Base-by-base conservation (phyloP, 2,888 invertebrate genomes). In the Dynastes hyllus region DNA sequence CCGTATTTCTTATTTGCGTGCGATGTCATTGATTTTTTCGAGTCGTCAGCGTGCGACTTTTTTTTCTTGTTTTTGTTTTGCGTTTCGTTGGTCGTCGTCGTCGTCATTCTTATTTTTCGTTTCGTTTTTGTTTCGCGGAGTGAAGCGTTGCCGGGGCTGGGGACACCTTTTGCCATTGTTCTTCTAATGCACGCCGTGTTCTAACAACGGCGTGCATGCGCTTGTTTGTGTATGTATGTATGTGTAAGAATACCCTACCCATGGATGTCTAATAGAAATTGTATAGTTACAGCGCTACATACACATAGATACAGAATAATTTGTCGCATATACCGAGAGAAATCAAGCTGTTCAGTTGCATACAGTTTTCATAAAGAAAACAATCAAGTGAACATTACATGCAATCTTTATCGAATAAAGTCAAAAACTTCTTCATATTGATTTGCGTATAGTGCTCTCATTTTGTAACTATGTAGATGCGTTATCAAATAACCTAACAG, bases 1-100 rank as follows among this genome's bases (percentile, higher is more conserved):
- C 83, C 81, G 83, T 81, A 82, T 82, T 83, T 83, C 83, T 83
- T 84, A 82, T 81, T 83, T 83, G 80, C 82, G 81, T 83, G 82
- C 81, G 80, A 81, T 79, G 80, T 83, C 83, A 84, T 81, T 80
- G 77, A 80, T 81, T 83, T 81, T 83, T 78, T 67, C 67, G 67
- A 29, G 45, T 27, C 22, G 45, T 45, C 45, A 11, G 45, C 45
- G 45, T 45, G 45, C 45, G 29, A 29, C 63, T 76, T 50, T 40
- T 29, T 69, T 75, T 75, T 37, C 79, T 81, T 76, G 16, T 51
- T 61, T 22, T 73, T 73, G 16, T 70, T 70, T 51, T 27, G 51
- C 45, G 45, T 45, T 45, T 45, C 45, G 45, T 45, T 45, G 45
- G 45, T 45, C 45, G 45, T 45, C 45, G 45, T 45, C 45, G 45